Conservation (phyloP, 2,797 vertebrate species). For the Pseudopleuronectes americanus region DNA sequence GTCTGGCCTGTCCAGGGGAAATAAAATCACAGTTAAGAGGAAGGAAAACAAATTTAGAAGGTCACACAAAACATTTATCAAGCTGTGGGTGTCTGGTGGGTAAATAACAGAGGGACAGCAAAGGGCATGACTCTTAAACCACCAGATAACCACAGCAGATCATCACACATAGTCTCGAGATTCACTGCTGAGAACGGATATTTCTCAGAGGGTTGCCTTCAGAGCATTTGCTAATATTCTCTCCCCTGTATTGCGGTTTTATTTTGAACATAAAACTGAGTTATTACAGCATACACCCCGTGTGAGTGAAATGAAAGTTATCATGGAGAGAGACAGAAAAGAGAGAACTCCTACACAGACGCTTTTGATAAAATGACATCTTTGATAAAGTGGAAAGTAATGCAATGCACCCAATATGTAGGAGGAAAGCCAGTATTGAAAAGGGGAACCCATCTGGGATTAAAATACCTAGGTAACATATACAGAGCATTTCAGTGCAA, state of each 20-base stretch:
- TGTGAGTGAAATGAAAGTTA: slow-evolving; percentile 55
- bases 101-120: slow-evolving; percentile 83
- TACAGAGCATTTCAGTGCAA: neutral
- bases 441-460: neutral
- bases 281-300: slow-evolving; percentile 56
- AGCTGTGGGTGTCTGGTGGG: slow-evolving; percentile 79
- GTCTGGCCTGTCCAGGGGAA: slow-evolving; percentile 76
- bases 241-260: slow-evolving; percentile 65
- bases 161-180: slow-evolving; percentile 73
- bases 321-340: slow-evolving; percentile 28
- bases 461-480: neutral
- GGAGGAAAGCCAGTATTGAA: neutral
- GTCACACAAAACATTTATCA: slow-evolving; percentile 84
- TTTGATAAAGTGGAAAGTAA: neutral
- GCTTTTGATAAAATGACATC: slow-evolving; percentile 4
- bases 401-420: neutral
- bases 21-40: slow-evolving; percentile 78
- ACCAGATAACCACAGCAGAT: slow-evolving; percentile 77
- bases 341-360: neutral
- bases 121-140: slow-evolving; percentile 82
- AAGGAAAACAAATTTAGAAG: slow-evolving; percentile 83
- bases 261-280: slow-evolving; percentile 72
- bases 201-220: slow-evolving; percentile 74
- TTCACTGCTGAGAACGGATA: slow-evolving; percentile 70
- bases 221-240: slow-evolving; percentile 71